Base-by-base conservation (phyloP, 2,888 invertebrate species). In the Notocelia uddmanniana region DNA sequence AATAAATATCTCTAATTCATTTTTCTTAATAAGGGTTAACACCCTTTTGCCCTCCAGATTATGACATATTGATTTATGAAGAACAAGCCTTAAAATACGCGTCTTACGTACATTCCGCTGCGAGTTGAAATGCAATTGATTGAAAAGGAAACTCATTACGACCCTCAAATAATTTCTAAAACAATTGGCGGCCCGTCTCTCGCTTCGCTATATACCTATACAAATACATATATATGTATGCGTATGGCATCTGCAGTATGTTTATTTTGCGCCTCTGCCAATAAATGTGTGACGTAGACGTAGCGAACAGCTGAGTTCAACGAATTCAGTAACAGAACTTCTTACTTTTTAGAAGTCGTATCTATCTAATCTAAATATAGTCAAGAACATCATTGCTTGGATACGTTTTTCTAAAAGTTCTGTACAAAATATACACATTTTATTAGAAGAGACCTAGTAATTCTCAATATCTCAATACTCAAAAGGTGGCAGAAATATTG, bases 271-370 rank as follows among this genome's bases (percentile, higher is more conserved):
- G 55, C 37, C 26, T 55, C 62, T 72, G 72, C 72, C 72, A 72
- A 68, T 57, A 68, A 67, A 62, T 34, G 55, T 21, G 55, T 72
- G 72, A 72, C 72, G 72, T 60, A 23, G 72, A 72, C 72, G 72
- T 60, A 23, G 21, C 1, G 48, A 57, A 71, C 71, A 71, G 71
- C 71, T 71, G 71, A 68, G 72, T 68, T 72, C 72, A 72, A 72
- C 48, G 55, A 45, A 60, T 60, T 41, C 45, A 52, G 58, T 37
- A 54, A 41, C 59, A 52, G 31, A 63, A 48, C 9, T 50, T 31
- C 26, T 64, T 37, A 21, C 21, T 54, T 15, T 64, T 21, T n/a
- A n/a, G n/a, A 19, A 34, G 5, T 37, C 64, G 34, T n/a, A 64
- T 21, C n/a, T n/a, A 64, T 37, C 11, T 18, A 9, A 15, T 59